These are phyloP conservation scores for Ammospiza caudacuta DNA, from an alignment of 2,113 vertebrate species.

Conservation along the genomic window DNA sequence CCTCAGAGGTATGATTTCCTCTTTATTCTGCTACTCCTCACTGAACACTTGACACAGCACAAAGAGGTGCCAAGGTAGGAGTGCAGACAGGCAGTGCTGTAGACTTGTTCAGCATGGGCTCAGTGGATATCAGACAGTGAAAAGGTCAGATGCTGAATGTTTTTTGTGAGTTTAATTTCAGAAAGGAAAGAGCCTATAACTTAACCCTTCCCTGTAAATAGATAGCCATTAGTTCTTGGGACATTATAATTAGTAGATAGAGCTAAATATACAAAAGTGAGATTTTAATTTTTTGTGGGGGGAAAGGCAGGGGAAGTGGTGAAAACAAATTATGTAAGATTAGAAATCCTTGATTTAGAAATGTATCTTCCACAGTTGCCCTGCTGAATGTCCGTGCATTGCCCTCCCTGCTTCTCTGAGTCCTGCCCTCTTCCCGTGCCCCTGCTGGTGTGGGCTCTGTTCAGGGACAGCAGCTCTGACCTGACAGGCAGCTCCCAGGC, in stretches of 20 bases:
- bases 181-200: not conserved
- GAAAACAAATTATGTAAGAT: not conserved
- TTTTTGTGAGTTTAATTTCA: not conserved
- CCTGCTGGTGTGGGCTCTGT: not conserved
- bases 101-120: not conserved
- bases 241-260: not conserved
- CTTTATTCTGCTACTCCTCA: not conserved
- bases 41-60: not conserved
- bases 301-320: not conserved
- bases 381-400: not conserved
- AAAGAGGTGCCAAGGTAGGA: not conserved
- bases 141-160: not conserved
- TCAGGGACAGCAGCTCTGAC: not conserved
- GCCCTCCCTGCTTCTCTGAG: not conserved
- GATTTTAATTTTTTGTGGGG: not conserved
- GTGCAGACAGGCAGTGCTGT: not conserved
- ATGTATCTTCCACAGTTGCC: not conserved
- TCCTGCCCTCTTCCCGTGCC: not conserved
- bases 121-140: not conserved
- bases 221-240: not conserved
- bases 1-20: not conserved
- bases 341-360: not conserved
- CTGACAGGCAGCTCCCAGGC: not conserved
- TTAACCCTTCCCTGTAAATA: not conserved
- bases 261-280: not conserved